Evolutionary conservation across 2,113 vertebrate species (phyloP), one percentile per base, ranked within the genome.

Genomic region (Perca schrenkii): DNA sequence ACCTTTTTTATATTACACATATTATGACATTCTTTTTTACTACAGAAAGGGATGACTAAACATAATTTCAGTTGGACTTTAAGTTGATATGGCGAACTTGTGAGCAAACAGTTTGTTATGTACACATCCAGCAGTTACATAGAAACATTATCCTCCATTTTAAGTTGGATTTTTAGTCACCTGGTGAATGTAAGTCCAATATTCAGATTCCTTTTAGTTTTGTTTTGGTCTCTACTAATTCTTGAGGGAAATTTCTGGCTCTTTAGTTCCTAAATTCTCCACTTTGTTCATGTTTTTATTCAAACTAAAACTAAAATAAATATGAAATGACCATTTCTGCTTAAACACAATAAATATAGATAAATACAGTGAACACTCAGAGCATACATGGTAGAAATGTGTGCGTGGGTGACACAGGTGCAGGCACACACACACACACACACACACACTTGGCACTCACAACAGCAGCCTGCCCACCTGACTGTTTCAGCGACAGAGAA

Each of bases 401-500:
- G 63, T 40, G 57, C 65, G 61, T 77, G 53, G 49, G 47, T 43
- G 56, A 64, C 31, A 62, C 65, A 72, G 66, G 81, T 77, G 77
- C 82, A 63, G 17, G 47, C 81, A 77, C 75, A 28, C 52, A 61
- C 53, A 56, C 49, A 54, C 68, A 47, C 28, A 64, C 40, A 56
- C 46, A 52, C 46, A 73, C 76, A 70, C 66, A 61, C 43, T 62
- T 49, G 62, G 63, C 53, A 25, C 62, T 69, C 62, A 63, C 83
- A 77, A 22, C 53, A 57, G 71, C 72, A 72, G 65, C 75, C 84
- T 50, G 76, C 85, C 82, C 85, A 82, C 31, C 71, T 83, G 54
- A 75, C 50, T 79, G 47, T 82, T 56, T 63, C 77, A 43, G 83
- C 7, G 8, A 47, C 68, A 60, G 31, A 61, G 70, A 61, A 53